Conservation (phyloP, 2,113 vertebrate species). For the Thryonomys swinderianus region DNA sequence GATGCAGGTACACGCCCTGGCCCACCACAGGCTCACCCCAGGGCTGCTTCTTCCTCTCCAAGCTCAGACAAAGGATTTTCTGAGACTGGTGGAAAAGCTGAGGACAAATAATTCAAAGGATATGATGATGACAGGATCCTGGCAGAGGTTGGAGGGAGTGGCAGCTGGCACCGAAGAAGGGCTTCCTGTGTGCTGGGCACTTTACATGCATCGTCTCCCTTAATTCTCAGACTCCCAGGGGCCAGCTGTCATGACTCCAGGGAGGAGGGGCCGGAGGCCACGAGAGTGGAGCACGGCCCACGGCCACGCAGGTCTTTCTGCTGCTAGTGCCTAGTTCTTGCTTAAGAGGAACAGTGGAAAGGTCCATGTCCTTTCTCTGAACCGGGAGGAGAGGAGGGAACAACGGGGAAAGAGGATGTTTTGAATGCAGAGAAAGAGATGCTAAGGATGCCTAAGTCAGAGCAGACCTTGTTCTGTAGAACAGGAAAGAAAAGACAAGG, state of each 20-base stretch:
- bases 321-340: not conserved
- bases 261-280: not conserved
- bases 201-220: not conserved
- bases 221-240: not conserved
- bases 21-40: not conserved
- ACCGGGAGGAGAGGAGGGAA: not conserved
- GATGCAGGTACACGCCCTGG: not conserved
- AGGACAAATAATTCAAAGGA: conserved; percentile 35
- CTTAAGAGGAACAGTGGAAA: not conserved
- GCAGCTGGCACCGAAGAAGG: not conserved
- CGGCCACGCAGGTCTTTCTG: not conserved
- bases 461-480: not conserved
- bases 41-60: not conserved
- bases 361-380: not conserved
- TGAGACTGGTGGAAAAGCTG: not conserved
- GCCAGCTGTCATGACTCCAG: not conserved
- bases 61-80: conserved; percentile 10
- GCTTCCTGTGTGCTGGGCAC: conserved; percentile 21
- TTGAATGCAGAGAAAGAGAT: not conserved
- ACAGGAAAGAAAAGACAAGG: not conserved
- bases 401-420: not conserved
- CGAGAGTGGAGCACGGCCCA: not conserved
- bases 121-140: conserved; percentile 11
- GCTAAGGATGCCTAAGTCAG: not conserved
- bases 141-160: conserved; percentile 34